Base-by-base conservation (phyloP, 1,140 invertebrate genomes). In the Anthonomus grandis region DNA sequence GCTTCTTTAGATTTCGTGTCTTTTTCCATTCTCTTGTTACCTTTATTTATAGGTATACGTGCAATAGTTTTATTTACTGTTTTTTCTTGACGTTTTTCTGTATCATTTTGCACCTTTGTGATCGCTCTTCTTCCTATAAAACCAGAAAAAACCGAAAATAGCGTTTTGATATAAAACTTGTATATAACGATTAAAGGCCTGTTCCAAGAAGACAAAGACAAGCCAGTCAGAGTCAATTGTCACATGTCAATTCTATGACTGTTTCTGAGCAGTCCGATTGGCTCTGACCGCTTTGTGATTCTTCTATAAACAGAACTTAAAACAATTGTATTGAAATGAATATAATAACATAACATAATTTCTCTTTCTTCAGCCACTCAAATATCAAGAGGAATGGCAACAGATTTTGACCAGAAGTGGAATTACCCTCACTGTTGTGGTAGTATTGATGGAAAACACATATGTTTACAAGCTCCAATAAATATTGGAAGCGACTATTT, bases 381-480 rank as follows among this genome's bases (percentile, higher is more conserved):
- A 50, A 31, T n/a, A 36, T 50, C 47, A 27, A 60, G 37, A 66
- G 36, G 50, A 57, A 31, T 71, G 65, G 63, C 38, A 44, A 51
- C 13, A 45, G 61, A 58, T 24, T 73, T 66, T 62, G 12, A 58
- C 17, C 37, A 44, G 21, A 46, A 57, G 39, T 74, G 71, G 64
- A 63, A 73, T 45, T 74, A 75, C 55, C 75, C 74, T 15, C 64
- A 74, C 59, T 76, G 75, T 51, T 50, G 71, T 24, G 75, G 74
- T 12, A 68, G 70, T 15, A 60, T 78, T 6, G 75, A 77, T 64
- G 73, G 74, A 17, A 77, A 75, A 57, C 74, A 64, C 31, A 54
- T 61, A 36, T 27, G 52, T 19, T 34, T 62, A 23, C 45, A 51
- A 56, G 47, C 36, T 41, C 62, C 62, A 18, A 21, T 1, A 2